These are phyloP conservation scores for Xenus cinereus DNA, from an alignment of 2,113 vertebrate genomes.

Conservation along the genomic window DNA sequence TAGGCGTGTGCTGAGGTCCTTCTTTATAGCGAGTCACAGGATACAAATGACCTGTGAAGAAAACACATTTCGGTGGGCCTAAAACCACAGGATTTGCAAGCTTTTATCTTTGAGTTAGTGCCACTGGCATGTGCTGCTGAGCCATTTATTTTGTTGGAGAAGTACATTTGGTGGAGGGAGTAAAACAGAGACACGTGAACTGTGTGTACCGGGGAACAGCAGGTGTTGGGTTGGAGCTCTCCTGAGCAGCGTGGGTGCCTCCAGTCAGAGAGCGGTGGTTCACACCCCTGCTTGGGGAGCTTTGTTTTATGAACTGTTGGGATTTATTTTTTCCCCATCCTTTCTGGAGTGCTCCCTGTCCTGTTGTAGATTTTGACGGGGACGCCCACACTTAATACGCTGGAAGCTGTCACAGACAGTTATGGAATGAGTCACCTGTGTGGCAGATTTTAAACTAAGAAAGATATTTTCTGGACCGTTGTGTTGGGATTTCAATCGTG, in stretches of 20 bases:
- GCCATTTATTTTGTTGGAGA: not conserved
- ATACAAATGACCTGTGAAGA: not conserved
- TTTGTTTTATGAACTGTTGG: not conserved
- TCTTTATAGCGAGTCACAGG: not conserved
- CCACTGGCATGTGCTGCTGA: fast-evolving
- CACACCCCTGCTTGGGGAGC: too few species aligned
- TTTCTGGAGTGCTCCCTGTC: not conserved
- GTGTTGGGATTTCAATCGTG: not conserved
- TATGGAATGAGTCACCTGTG: not conserved
- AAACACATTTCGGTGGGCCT: not conserved
- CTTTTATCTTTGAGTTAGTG: not conserved
- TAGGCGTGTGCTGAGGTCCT: fast-evolving
- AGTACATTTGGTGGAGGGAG: not conserved
- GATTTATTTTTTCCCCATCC: too few species aligned
- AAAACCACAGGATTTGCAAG: not conserved
- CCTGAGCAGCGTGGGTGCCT: not conserved
- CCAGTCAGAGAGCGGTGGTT: fast-evolving
- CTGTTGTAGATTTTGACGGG: not conserved
- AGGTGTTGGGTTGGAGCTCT: not conserved
- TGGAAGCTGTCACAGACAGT: not conserved
- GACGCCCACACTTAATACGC: fast-evolving
- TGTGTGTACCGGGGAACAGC: not conserved
- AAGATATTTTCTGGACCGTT: fast-evolving
- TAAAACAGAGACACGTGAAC: fast-evolving
- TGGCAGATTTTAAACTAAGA: not conserved